Evolutionary conservation across 2,113 vertebrate genomes (phyloP).

Genomic region (Scalopus aquaticus): DNA sequence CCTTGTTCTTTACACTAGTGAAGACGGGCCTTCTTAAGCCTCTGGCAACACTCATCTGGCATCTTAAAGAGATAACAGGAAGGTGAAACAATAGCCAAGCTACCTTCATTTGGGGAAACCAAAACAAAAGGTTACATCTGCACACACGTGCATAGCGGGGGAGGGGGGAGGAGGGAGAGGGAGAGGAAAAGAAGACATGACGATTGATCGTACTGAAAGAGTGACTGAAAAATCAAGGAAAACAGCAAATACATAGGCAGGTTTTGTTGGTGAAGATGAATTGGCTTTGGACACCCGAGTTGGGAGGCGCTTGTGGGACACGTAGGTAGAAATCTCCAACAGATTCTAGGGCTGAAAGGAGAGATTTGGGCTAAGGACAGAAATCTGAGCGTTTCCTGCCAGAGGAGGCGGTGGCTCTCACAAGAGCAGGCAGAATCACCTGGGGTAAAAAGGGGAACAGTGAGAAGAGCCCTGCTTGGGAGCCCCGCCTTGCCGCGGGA

Average conservation of each 20-base stretch:
- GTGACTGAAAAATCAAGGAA: not conserved
- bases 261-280: not conserved
- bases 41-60: too few relatives aligned
- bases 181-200: not conserved
- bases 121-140: not conserved
- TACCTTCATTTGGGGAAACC: too few relatives aligned
- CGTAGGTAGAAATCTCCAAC: not conserved
- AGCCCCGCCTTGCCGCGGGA: too few relatives aligned
- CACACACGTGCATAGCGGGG: not conserved
- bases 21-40: too few relatives aligned
- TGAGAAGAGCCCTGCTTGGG: not conserved
- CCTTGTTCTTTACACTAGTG: too few relatives aligned
- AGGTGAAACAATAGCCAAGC: not conserved
- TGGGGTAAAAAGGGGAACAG: not conserved
- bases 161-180: too few relatives aligned
- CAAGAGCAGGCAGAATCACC: not conserved
- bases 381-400: not conserved
- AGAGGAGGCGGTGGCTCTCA: not conserved
- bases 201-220: not conserved
- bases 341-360: not conserved
- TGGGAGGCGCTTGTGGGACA: not conserved
- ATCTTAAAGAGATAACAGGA: not conserved
- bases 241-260: not conserved
- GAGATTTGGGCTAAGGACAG: not conserved
- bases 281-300: not conserved